Evolutionary conservation across 2,113 vertebrate genomes (phyloP).

Genomic region (Accipiter cooperii): DNA sequence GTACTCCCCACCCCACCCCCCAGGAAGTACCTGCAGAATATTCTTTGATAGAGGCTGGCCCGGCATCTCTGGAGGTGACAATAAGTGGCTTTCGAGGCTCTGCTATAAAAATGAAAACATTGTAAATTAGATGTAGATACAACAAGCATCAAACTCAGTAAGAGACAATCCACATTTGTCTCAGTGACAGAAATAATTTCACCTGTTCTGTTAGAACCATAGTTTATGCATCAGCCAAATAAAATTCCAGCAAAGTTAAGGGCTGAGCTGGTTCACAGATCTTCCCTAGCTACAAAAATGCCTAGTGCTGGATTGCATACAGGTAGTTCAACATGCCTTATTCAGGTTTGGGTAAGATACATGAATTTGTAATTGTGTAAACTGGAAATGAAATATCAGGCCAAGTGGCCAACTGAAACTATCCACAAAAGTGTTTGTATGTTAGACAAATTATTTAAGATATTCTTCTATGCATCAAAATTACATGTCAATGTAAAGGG

Average conservation of each 20-base stretch:
- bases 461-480: neutral
- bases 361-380: neutral
- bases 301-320: neutral
- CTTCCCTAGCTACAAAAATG: neutral
- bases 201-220: neutral
- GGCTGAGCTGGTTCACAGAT: neutral
- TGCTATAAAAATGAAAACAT: slow-evolving; percentile 66
- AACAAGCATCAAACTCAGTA: neutral
- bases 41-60: slow-evolving; percentile 84
- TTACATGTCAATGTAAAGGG: neutral
- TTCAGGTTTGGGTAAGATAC: neutral
- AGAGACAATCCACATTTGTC: neutral
- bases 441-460: neutral
- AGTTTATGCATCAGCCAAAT: neutral
- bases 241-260: neutral
- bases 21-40: slow-evolving; percentile 84
- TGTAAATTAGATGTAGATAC: neutral
- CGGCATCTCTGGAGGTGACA: slow-evolving; percentile 76
- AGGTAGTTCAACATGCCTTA: neutral
- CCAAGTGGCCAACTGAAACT: neutral
- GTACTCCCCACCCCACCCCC: neutral
- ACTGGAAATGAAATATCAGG: neutral
- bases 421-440: neutral
- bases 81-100: slow-evolving; percentile 80
- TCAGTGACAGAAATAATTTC: neutral